Evolutionary conservation across 2,888 invertebrate genomes (phyloP), one percentile per base, ranked within the genome.

Genomic region (Nezara viridula): DNA sequence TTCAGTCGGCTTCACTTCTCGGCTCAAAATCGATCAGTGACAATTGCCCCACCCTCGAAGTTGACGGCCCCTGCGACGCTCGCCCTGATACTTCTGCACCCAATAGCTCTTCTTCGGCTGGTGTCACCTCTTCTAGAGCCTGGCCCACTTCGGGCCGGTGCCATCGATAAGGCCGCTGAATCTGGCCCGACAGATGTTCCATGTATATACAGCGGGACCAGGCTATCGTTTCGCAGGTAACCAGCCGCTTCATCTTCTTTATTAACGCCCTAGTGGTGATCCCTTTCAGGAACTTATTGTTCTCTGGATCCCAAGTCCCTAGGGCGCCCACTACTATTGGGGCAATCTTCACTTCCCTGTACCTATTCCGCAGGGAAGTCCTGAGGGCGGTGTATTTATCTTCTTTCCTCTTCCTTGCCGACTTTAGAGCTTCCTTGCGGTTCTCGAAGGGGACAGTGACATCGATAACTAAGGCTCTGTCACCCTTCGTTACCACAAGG

Each of bases 191-290:
- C 7, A 5, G 5, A 10, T 90, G 90, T n/a, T 89, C 44, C 86
- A 77, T 77, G 40, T 86, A 90, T 24, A 90, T 90, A 49, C 89
- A 86, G 21, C 89, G 47, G 24, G 90, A 90, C 90, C 90, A 90
- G 14, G 85, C 88, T 21, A 90, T 50, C 3, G 86, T 50, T n/a
- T 50, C 50, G 2, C n/a, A 49, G n/a, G 50, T 50, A 16, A 86
- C 86, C 10, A 44, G 44, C 44, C 44, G 44, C 44, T 44, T 44
- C 44, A 44, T 44, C 10, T 44, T 44, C 44, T 86, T 86, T 19
- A 86, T 50, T 9, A 49, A 86, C 27, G 86, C 24, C 50, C 27
- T 49, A 24, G 86, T 86, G 27, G n/a, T 27, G 52, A 86, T 47
- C 14, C 49, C 27, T 27, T 27, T 49, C 10, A 86, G 50, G 49